phyloP scores from a whole-genome alignment of 2,797 vertebrate genomes.

The Phataginus tetradactyla region DNA sequence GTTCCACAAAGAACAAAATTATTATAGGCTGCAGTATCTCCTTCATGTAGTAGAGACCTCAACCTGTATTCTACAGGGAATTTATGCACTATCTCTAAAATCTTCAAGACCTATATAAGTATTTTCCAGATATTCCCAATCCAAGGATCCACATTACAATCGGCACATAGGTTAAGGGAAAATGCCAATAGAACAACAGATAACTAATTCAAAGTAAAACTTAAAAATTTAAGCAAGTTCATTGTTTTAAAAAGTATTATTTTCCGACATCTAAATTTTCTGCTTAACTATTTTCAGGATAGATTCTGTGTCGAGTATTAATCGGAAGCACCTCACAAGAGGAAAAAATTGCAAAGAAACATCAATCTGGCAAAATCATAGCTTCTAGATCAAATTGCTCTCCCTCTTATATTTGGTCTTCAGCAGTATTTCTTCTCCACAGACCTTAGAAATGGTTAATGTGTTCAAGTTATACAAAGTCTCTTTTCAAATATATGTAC shows the following conservation, averaged over 20 bases:
- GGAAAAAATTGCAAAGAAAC: neutral
- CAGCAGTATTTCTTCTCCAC: neutral
- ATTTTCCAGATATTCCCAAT: neutral
- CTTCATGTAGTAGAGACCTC: neutral
- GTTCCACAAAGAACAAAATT: neutral
- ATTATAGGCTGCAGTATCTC: neutral
- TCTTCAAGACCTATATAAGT: neutral
- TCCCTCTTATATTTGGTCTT: neutral
- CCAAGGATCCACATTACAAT: neutral
- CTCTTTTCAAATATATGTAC: constrained; percentile 48
- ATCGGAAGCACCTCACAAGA: neutral
- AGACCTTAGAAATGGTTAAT: constrained; percentile 66
- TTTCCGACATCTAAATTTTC: neutral
- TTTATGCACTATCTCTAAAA: neutral
- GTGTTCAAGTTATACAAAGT: neutral
- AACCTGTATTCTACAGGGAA: neutral
- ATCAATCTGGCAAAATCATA: neutral
- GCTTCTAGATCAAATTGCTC: neutral
- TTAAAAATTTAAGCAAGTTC: neutral
- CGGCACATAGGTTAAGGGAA: neutral
- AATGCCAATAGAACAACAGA: neutral
- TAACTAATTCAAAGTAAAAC: neutral
- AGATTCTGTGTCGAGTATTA: neutral
- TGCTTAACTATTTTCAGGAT: neutral
- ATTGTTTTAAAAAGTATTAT: neutral